Evolutionary conservation across 1,140 invertebrate genomes (phyloP).

Genomic region (Amyelois transitella): DNA sequence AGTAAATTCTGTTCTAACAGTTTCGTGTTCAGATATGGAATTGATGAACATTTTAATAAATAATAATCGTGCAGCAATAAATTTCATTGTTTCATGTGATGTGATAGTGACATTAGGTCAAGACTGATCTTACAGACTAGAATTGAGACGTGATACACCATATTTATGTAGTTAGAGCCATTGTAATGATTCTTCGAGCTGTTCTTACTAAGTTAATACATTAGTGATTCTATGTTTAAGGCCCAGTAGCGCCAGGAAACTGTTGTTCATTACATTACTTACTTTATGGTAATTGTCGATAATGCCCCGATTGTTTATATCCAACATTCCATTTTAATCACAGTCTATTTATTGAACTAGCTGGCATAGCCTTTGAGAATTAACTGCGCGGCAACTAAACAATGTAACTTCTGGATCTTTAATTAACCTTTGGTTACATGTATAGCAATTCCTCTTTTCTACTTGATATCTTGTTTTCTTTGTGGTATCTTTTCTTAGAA

Average conservation of each 20-base stretch:
- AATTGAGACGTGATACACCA: conserved; percentile 20
- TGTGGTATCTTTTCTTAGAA: background rate
- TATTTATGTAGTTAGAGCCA: conserved; percentile 27
- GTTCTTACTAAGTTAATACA: conserved; percentile 1
- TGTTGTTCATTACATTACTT: background rate
- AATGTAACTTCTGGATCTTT: conserved; percentile 15
- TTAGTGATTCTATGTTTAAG: background rate
- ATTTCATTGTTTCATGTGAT: conserved; percentile 1
- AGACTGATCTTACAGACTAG: conserved; percentile 3
- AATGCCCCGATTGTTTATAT: background rate
- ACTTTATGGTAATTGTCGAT: background rate
- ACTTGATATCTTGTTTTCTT: conserved; percentile 7
- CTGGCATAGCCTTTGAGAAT: background rate
- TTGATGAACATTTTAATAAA: conserved; percentile 9
- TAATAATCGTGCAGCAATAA: conserved; percentile 1
- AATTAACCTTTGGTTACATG: conserved; percentile 19
- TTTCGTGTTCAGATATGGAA: background rate
- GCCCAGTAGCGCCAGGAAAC: background rate
- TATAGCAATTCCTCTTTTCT: conserved; percentile 4
- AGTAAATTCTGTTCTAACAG: background rate
- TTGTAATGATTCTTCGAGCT: conserved; percentile 17
- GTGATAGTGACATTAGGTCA: conserved; percentile 16
- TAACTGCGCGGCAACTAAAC: background rate
- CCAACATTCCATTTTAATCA: background rate
- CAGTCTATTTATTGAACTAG: background rate